Evolutionary conservation across 1,140 invertebrate species (phyloP).

Genomic region (Paramacrobiotus metropolitanus): DNA sequence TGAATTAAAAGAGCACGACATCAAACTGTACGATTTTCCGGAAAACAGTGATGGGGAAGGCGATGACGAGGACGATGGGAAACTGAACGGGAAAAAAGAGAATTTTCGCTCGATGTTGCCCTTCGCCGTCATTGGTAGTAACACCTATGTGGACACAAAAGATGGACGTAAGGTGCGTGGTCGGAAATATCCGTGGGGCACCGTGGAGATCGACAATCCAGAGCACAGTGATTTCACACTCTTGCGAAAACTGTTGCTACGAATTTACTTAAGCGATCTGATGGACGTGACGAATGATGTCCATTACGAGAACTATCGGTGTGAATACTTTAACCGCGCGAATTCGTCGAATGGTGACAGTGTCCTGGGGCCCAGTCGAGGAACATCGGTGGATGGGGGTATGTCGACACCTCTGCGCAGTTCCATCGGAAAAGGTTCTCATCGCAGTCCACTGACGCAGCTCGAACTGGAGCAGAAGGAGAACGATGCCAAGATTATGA

Average conservation of each 20-base stretch:
- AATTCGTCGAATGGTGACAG: too few species aligned
- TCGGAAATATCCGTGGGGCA: constrained; percentile 88
- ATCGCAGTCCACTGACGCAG: constrained; percentile 64
- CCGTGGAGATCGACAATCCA: constrained; percentile 93
- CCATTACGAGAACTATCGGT: constrained; percentile 85
- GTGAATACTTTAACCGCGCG: constrained; percentile 29
- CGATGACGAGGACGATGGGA: neutral
- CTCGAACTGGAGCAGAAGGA: constrained; percentile 93
- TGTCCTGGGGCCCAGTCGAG: neutral
- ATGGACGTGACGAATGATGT: constrained; percentile 84
- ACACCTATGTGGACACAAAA: constrained; percentile 72
- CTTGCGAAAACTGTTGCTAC: constrained; percentile 52
- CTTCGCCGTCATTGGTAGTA: constrained; percentile 88
- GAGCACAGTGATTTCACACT: constrained; percentile 93
- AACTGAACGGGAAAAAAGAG: neutral
- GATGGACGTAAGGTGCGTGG: constrained; percentile 64
- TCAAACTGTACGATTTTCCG: constrained; percentile 5
- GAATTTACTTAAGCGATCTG: constrained; percentile 79
- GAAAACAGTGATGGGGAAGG: constrained; percentile 13
- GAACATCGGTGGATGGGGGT: neutral
- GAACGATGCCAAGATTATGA: constrained; percentile 82
- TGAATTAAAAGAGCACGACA: constrained; percentile 10
- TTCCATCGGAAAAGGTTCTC: neutral
- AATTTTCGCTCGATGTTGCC: constrained; percentile 32
- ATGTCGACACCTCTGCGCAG: too few species aligned